phyloP scores from a whole-genome alignment of 1,140 invertebrate genomes.

The Drosophila sulfurigaster region DNA sequence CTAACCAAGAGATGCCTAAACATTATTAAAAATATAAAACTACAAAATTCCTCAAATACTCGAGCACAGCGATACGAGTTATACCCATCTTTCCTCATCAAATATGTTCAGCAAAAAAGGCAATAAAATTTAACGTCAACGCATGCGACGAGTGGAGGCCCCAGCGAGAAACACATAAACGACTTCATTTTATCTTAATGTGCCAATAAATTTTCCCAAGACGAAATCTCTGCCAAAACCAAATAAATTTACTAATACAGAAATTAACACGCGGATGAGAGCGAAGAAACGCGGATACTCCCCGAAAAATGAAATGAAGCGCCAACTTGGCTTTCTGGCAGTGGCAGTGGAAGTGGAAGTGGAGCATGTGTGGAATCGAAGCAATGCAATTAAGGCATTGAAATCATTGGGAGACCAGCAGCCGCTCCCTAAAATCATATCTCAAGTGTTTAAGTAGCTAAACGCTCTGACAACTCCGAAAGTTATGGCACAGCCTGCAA shows the following conservation, averaged over 20 bases:
- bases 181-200: slow-evolving; percentile 83
- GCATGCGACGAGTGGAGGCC: slow-evolving; percentile 31
- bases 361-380: slow-evolving; percentile 75
- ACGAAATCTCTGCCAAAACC: slow-evolving; percentile 81
- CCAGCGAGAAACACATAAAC: slow-evolving; percentile 63
- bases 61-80: slow-evolving; percentile 21
- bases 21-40: slow-evolving; percentile 78
- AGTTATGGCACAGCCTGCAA: slow-evolving; percentile 75
- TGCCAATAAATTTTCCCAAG: slow-evolving; percentile 79
- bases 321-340: slow-evolving; percentile 65
- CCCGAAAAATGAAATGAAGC: slow-evolving; percentile 66
- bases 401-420: slow-evolving; percentile 51
- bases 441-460: slow-evolving; percentile 82
- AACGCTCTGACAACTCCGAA: slow-evolving; percentile 72
- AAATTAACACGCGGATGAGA: slow-evolving; percentile 60
- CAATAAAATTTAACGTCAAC: slow-evolving; percentile 78
- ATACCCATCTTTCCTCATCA: slow-evolving; percentile 17
- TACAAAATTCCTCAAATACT: slow-evolving; percentile 70
- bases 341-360: slow-evolving; percentile 33
- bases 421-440: slow-evolving; percentile 54
- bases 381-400: slow-evolving; percentile 75
- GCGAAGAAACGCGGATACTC: slow-evolving; percentile 1
- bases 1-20: slow-evolving; percentile 66
- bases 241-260: slow-evolving; percentile 82
- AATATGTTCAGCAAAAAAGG: slow-evolving; percentile 66